Conservation (phyloP, 2,888 invertebrate species). For the Callimorpha dominula region DNA sequence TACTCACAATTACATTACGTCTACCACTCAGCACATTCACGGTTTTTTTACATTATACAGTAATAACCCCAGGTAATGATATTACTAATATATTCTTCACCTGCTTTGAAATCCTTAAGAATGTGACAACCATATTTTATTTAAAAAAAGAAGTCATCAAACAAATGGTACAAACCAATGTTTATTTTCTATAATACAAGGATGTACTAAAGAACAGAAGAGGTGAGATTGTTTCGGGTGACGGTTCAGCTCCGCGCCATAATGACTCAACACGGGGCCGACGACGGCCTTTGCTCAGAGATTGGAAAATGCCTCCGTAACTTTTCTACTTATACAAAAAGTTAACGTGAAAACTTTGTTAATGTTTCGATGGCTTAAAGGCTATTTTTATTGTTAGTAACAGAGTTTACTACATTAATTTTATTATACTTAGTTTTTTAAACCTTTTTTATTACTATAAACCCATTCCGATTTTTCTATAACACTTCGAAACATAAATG, state of each 20-base stretch:
- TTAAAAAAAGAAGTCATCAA: not conserved
- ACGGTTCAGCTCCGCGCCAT: conserved; percentile 64
- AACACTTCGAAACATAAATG: not conserved
- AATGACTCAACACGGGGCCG: conserved; percentile 67
- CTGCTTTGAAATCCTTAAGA: not conserved
- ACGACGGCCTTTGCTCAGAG: conserved; percentile 64
- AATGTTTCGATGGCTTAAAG: conserved; percentile 70
- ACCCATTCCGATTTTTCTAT: not conserved
- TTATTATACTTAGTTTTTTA: conserved; percentile 42
- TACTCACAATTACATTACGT: conserved; percentile 60
- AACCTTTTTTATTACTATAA: conserved; percentile 36
- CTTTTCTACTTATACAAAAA: conserved; percentile 81
- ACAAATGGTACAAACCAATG: conserved; percentile 18
- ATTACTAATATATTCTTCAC: not conserved
- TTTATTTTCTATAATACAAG: conserved; percentile 27
- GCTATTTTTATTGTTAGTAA: conserved; percentile 69
- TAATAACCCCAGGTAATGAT: not conserved
- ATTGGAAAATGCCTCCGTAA: conserved; percentile 80
- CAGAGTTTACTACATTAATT: conserved; percentile 50
- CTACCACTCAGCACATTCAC: conserved; percentile 48
- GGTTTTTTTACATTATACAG: conserved; percentile 13
- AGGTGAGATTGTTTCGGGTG: conserved; percentile 65
- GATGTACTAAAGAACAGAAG: conserved; percentile 34
- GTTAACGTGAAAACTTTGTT: conserved; percentile 76
- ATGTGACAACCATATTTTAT: not conserved